These are phyloP conservation scores for Lordiphosa collinella DNA, from an alignment of 1,140 invertebrate species.

Conservation along the genomic window DNA sequence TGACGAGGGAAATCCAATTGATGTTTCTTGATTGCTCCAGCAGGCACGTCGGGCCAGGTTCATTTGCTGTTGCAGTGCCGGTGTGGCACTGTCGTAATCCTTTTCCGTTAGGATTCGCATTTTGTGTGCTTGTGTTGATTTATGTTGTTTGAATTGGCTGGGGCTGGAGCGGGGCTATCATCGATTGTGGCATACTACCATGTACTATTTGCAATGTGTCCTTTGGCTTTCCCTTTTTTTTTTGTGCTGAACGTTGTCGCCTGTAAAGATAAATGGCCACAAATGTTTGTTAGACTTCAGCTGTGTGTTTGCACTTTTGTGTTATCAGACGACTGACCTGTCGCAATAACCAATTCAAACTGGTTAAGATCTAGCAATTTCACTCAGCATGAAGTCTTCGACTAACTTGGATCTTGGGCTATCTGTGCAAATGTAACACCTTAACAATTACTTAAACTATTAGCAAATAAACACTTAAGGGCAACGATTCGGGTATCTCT, in stretches of 20 bases:
- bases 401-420: neutral
- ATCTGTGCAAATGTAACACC: neutral
- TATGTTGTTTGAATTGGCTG: constrained; percentile 29
- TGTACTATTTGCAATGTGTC: constrained; percentile 5
- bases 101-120: constrained; percentile 65
- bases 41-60: constrained; percentile 71
- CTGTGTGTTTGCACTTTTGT: neutral
- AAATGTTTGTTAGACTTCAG: constrained; percentile 8
- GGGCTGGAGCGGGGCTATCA: constrained; percentile 28
- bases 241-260: neutral
- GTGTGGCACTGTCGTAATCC: constrained; percentile 63
- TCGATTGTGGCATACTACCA: constrained; percentile 57
- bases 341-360: constrained; percentile 75
- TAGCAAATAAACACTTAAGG: neutral
- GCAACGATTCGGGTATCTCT: neutral
- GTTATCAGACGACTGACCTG: constrained; percentile 66
- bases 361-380: constrained; percentile 54
- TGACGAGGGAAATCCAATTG: neutral
- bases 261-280: constrained; percentile 21
- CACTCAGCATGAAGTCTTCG: constrained; percentile 42
- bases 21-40: constrained; percentile 42
- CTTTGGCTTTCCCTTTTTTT: neutral
- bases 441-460: constrained; percentile 3
- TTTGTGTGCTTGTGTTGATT: constrained; percentile 26
- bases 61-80: constrained; percentile 71